Evolutionary conservation across 2,797 vertebrate genomes (phyloP), one percentile per base, ranked within the genome.

Genomic region (Botia almorhae): DNA sequence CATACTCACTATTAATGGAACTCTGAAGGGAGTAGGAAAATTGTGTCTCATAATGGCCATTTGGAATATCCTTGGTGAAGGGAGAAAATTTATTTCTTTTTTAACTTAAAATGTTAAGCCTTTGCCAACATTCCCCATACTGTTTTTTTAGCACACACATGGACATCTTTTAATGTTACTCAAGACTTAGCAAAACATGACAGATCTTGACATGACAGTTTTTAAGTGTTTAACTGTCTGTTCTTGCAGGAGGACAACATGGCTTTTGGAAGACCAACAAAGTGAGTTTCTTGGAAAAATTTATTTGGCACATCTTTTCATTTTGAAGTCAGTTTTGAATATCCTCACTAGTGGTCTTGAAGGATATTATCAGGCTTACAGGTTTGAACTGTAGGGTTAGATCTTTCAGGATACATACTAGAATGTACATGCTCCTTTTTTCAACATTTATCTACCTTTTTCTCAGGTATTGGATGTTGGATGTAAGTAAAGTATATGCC

Each of bases 201-300:
- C 43, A 46, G 8, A 46, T 46, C 10, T n/a, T n/a, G n/a, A n/a
- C n/a, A n/a, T n/a, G n/a, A n/a, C 43, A 46, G 1, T 46, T 46
- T 10, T 46, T 8, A 55, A 19, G 65, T 16, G 39, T 36, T 13
- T 55, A 19, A 80, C 12, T 61, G 21, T 78, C 16, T 73, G 3
- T 63, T 83, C 74, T 81, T 90, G 7, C 85, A 99, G 97, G 97
- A 99, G 86, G 97, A 98, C 93, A 98, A 97, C 92, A 99, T 99
- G 97, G 97, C 96, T 10, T 99, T 99, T 90, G 97, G 97, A 84
- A 96, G 94, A 88, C 97, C 97, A 33, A 97, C 95, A 89, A 98
- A 98, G 97, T 99, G 92, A 96, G 96, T 94, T 65, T 43, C 5
- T 53, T 16, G 7, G 8, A 60, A 29, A 56, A 1, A 19, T 21